Percentiles rank a stretch among this genome's conserved stretches.
Evolutionary conservation across 2,888 invertebrate species (phyloP).

Genomic region (Masnerella sp.): DNA sequence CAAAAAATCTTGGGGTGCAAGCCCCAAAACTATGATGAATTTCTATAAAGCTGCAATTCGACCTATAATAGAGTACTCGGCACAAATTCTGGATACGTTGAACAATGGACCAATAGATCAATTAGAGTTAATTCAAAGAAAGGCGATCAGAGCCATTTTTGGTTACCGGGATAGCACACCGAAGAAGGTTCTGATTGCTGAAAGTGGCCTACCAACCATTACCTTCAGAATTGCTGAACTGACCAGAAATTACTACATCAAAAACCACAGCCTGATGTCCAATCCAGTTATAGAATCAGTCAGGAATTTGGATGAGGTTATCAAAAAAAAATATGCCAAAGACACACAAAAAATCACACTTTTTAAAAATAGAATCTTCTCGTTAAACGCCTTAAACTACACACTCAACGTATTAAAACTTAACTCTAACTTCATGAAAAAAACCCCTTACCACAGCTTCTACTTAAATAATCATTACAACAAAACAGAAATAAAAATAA

Average conservation of each 20-base stretch:
- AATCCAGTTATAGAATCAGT: not conserved
- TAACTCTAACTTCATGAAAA: not conserved
- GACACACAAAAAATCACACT: too few relatives aligned
- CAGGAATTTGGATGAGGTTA: too few relatives aligned
- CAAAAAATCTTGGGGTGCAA: slow-evolving; percentile 25
- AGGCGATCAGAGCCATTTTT: slow-evolving; percentile 3
- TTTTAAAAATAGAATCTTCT: not conserved
- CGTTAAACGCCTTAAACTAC: not conserved
- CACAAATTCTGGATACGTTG: not conserved
- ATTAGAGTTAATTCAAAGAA: not conserved
- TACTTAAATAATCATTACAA: not conserved
- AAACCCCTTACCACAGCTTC: not conserved
- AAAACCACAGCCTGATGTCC: not conserved
- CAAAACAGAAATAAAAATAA: too few relatives aligned
- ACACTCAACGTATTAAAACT: not conserved
- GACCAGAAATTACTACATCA: not conserved
- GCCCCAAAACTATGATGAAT: slow-evolving; percentile 21
- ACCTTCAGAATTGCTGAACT: not conserved
- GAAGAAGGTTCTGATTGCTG: not conserved
- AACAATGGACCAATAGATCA: not conserved
- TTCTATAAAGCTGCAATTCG: slow-evolving; percentile 16
- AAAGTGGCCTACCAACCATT: not conserved
- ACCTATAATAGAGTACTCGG: slow-evolving; percentile 2
- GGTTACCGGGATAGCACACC: slow-evolving; percentile 2
- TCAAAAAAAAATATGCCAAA: too few relatives aligned